Evolutionary conservation across 2,888 invertebrate species (phyloP).

Genomic region (Drosophila subsilvestris): DNA sequence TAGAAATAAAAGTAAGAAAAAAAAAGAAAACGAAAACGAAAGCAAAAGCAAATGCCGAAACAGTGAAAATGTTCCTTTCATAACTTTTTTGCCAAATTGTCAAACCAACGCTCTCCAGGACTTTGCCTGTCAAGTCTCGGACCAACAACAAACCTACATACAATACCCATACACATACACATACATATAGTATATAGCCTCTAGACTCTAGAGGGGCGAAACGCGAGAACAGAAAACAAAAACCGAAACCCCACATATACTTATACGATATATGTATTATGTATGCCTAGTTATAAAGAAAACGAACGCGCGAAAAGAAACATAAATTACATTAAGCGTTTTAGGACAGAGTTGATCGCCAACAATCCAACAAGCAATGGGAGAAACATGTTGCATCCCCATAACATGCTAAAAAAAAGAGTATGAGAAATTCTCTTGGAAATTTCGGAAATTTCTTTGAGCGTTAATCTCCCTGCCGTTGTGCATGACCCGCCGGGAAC

Average conservation of each 20-base stretch:
- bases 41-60: conserved; percentile 48
- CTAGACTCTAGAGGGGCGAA: conserved; percentile 39
- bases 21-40: conserved; percentile 39
- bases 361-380: not conserved
- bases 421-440: not conserved
- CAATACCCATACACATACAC: conserved; percentile 21
- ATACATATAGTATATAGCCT: not conserved
- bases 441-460: not conserved
- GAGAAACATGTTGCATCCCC: conserved; percentile 12
- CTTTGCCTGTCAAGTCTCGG: conserved; percentile 72
- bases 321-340: conserved; percentile 32
- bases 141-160: conserved; percentile 53
- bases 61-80: conserved; percentile 75
- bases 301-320: conserved; percentile 29
- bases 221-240: conserved; percentile 17
- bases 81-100: conserved; percentile 79
- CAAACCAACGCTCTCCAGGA: conserved; percentile 79
- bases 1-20: conserved; percentile 29
- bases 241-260: conserved; percentile 39
- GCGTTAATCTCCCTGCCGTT: not conserved
- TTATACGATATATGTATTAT: conserved; percentile 44
- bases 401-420: not conserved
- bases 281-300: conserved; percentile 49
- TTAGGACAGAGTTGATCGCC: conserved; percentile 19
- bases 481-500: not conserved